Base-by-base conservation (phyloP, 1,140 invertebrate genomes). In the Dendroctonus ponderosae region DNA sequence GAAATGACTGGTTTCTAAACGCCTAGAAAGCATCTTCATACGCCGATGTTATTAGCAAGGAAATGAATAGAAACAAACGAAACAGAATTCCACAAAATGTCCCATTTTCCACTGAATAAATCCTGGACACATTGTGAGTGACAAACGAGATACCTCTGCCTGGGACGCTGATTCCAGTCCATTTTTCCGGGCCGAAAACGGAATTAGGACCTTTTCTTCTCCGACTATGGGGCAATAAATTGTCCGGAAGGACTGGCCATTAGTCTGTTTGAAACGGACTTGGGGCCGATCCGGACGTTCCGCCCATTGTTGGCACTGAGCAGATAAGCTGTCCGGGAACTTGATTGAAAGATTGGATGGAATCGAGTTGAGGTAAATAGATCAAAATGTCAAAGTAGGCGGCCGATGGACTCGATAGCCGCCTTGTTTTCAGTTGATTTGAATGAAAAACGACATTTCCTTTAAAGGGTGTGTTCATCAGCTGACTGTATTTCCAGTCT, bases 231-330 rank as follows among this genome's bases (percentile, higher is more conserved):
- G 57, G 61, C 71, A 56, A 75, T 76, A 76, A 72, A 75, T 76
- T 75, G 73, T 68, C 69, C 67, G 64, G 68, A 72, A 73, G 71
- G 73, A 76, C 74, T 74, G 67, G 72, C 73, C 72, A 76, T 76
- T 76, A 75, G 73, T 74, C 71, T 71, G 67, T 75, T 73, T 70
- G 71, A 68, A 73, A 74, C 68, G 71, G 67, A 66, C 60, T 58
- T 51, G 53, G 49, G 69, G 38, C 26, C 64, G 69, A 65, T 66
- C 68, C 64, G 48, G 56, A 48, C 60, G 57, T 59, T 52, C 64
- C 64, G 64, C 64, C 64, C 56, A 59, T 66, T 59, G 64, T 66
- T 59, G 64, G 26, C 43, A 51, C 44, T 12, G 38, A 52, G 50
- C 43, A 66, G 64, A 66, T 66, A 66, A 66, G 64, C 46, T 50